These are phyloP conservation scores for Ooceraea biroi DNA, from an alignment of 1,140 invertebrate species.

Conservation along the genomic window DNA sequence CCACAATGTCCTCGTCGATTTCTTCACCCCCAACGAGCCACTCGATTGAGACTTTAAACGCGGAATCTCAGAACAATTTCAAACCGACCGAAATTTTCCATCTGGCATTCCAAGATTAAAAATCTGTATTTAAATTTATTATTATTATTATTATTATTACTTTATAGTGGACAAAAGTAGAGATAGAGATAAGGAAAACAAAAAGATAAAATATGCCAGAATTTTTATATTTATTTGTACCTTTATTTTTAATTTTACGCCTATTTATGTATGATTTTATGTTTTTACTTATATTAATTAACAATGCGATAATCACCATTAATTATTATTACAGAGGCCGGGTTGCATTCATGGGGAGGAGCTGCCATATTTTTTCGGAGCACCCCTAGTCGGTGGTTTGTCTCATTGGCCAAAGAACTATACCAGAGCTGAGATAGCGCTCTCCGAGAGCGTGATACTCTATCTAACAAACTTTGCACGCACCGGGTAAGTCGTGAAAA, in stretches of 20 bases:
- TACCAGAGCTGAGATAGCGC: constrained; percentile 94
- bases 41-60: constrained; percentile 11
- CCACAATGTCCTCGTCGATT: background rate
- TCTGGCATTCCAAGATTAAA: background rate
- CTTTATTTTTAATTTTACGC: background rate
- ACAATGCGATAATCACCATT: background rate
- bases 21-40: background rate
- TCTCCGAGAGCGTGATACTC: constrained; percentile 97
- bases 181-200: background rate
- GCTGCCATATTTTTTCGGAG: constrained; percentile 95
- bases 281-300: background rate
- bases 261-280: too few relatives aligned
- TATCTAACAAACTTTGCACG: constrained; percentile 99
- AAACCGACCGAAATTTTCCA: background rate
- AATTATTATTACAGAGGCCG: constrained; percentile 88
- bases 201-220: background rate
- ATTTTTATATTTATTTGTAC: background rate
- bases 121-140: too few relatives aligned
- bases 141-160: background rate
- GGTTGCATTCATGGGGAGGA: constrained; percentile 97
- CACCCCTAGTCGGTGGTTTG: constrained; percentile 92
- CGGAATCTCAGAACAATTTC: background rate
- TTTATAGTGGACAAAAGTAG: background rate
- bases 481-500: constrained; percentile 93
- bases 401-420: constrained; percentile 95